phyloP scores from a whole-genome alignment of 2,888 invertebrate species.

The Polia nebulosa region DNA sequence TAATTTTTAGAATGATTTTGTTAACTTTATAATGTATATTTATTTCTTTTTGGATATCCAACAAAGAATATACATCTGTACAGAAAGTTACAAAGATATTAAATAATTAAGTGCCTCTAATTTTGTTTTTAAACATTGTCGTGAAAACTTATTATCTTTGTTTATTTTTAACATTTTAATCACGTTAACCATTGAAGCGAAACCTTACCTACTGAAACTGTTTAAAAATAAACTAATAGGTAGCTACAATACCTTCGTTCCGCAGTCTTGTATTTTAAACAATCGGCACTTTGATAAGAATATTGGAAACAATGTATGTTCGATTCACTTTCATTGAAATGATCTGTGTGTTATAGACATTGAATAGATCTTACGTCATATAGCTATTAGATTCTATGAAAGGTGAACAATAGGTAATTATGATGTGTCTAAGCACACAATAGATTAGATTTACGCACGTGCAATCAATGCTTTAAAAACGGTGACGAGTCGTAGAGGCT shows the following conservation, averaged over 20 bases:
- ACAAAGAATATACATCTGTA: no score
- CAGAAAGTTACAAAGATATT: no score
- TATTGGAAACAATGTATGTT: conserved; percentile 1
- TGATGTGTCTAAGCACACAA: background rate
- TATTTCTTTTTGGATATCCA: no score
- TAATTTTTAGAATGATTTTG: no score
- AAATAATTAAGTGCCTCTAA: no score
- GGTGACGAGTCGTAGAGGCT: background rate
- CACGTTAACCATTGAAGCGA: conserved; percentile 13
- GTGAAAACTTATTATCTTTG: conserved; percentile 9
- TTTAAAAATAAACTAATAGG: conserved; percentile 44
- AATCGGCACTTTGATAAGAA: conserved; percentile 35
- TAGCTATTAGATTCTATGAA: conserved; percentile 1
- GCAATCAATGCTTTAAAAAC: background rate
- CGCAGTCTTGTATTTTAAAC: conserved; percentile 3
- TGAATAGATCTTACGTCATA: background rate
- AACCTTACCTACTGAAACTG: conserved; percentile 14
- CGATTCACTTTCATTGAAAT: conserved; percentile 7
- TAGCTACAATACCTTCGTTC: conserved; percentile 6
- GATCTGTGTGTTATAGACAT: background rate
- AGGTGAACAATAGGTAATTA: conserved; percentile 40
- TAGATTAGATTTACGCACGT: conserved; percentile 28
- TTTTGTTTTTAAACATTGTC: background rate
- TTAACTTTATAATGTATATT: no score
- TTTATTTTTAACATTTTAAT: conserved; percentile 22